These are phyloP conservation scores for Epirrhoe tristata DNA, from an alignment of 2,888 invertebrate genomes.

Conservation along the genomic window DNA sequence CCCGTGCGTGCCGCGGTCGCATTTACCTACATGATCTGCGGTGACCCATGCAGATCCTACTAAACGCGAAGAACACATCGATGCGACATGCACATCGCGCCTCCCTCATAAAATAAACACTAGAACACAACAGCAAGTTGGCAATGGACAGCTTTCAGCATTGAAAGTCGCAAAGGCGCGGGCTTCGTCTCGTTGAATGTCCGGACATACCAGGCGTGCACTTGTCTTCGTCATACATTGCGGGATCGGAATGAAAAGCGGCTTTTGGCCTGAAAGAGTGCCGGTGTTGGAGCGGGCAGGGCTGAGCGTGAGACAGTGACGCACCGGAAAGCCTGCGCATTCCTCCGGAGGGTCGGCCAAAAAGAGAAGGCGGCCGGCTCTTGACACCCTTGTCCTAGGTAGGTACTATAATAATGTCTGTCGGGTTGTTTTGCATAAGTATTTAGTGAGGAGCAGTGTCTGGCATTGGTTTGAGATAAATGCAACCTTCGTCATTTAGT, in stretches of 20 bases:
- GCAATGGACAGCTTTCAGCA: slow-evolving; percentile 18
- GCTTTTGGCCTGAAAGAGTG: neutral
- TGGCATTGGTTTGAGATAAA: neutral
- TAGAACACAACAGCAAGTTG: slow-evolving; percentile 6
- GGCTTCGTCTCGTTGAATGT: slow-evolving; percentile 27
- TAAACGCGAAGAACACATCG: slow-evolving; percentile 3
- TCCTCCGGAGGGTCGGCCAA: slow-evolving; percentile 32
- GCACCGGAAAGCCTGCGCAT: slow-evolving; percentile 45
- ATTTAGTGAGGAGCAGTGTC: neutral
- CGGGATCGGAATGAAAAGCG: slow-evolving; percentile 14
- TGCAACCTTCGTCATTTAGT: neutral
- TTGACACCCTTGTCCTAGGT: slow-evolving; percentile 26
- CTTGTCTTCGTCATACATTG: slow-evolving; percentile 39
- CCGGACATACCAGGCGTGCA: slow-evolving; percentile 58
- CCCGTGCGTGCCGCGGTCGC: slow-evolving; percentile 47
- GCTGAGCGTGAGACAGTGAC: slow-evolving; percentile 42
- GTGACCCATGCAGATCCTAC: slow-evolving; percentile 3
- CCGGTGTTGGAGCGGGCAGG: slow-evolving; percentile 41
- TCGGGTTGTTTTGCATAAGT: neutral
- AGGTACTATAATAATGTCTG: neutral
- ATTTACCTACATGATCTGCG: slow-evolving; percentile 41
- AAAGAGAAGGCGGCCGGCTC: slow-evolving; percentile 12
- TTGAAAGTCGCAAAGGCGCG: slow-evolving; percentile 11
- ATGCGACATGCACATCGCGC: slow-evolving; percentile 12
- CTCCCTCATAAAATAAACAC: neutral